These are phyloP conservation scores for Manis javanica DNA, from an alignment of 2,797 vertebrate genomes.

Conservation along the genomic window DNA sequence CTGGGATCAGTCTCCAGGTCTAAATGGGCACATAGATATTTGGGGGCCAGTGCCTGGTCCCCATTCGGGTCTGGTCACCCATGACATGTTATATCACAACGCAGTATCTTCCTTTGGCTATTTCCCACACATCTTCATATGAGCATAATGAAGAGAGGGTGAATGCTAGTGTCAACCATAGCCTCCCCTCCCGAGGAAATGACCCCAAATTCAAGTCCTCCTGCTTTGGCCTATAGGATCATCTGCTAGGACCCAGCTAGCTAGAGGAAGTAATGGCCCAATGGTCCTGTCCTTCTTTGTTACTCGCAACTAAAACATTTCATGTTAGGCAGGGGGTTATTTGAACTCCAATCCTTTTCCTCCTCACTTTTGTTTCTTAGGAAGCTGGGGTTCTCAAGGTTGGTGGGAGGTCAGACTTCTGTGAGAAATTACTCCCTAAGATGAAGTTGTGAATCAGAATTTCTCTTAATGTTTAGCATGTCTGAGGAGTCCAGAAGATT, in stretches of 20 bases:
- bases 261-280: not conserved
- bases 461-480: constrained; percentile 50
- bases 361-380: not conserved
- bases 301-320: not conserved
- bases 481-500: not conserved
- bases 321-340: not conserved
- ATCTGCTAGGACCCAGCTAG: not conserved
- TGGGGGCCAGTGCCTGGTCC: not conserved
- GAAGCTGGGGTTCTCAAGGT: constrained; percentile 35
- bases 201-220: not conserved
- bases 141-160: not conserved
- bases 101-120: not conserved
- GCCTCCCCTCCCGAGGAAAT: not conserved
- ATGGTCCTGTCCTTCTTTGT: not conserved
- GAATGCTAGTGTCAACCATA: not conserved
- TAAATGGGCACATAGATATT: not conserved
- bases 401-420: constrained; percentile 44
- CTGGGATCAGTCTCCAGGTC: not conserved
- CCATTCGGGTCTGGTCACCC: not conserved
- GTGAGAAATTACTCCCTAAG: constrained; percentile 46
- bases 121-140: not conserved
- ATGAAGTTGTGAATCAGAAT: constrained; percentile 67
- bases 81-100: not conserved
- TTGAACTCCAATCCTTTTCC: not conserved
- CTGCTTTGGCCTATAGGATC: not conserved